Percentiles rank a stretch among this genome's conserved stretches.
These are phyloP conservation scores for Eumacrocentrus americanus DNA, from an alignment of 2,888 invertebrate genomes.

Conservation along the genomic window DNA sequence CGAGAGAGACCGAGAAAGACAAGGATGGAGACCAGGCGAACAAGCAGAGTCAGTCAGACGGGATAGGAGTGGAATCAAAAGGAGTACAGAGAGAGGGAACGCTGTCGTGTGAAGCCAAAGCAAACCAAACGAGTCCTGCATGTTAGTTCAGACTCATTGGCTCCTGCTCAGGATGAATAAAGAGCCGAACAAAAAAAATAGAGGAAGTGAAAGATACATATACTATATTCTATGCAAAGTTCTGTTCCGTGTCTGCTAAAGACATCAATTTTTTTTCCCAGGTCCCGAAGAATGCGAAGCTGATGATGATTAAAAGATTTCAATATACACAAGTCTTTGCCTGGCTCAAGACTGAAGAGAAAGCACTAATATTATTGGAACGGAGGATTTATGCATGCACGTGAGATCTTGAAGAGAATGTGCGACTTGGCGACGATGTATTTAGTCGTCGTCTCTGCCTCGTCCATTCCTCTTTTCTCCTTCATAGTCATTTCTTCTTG, in stretches of 20 bases:
- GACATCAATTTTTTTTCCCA: too few relatives aligned
- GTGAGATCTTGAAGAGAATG: conserved; percentile 5
- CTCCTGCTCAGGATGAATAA: not conserved
- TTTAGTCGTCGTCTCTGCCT: not conserved
- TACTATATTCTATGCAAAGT: too few relatives aligned
- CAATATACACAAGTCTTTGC: not conserved
- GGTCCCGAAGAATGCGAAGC: too few relatives aligned
- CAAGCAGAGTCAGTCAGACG: conserved; percentile 20
- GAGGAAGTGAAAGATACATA: not conserved
- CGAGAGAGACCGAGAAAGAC: conserved; percentile 7
- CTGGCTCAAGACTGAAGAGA: not conserved
- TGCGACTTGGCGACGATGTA: conserved; percentile 1
- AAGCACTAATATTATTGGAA: not conserved
- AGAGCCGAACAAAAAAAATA: not conserved
- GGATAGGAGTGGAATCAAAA: not conserved
- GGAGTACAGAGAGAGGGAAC: not conserved
- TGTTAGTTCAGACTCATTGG: not conserved
- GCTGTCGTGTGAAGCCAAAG: not conserved
- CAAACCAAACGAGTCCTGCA: not conserved
- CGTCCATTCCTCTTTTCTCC: conserved; percentile 16
- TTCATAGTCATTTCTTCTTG: conserved; percentile 5
- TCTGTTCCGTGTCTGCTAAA: too few relatives aligned
- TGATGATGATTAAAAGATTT: not conserved
- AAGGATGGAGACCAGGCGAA: not conserved
- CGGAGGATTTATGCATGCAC: conserved; percentile 27